Conservation (phyloP, 2,113 vertebrate genomes). For the Rousettus leschenaultii region DNA sequence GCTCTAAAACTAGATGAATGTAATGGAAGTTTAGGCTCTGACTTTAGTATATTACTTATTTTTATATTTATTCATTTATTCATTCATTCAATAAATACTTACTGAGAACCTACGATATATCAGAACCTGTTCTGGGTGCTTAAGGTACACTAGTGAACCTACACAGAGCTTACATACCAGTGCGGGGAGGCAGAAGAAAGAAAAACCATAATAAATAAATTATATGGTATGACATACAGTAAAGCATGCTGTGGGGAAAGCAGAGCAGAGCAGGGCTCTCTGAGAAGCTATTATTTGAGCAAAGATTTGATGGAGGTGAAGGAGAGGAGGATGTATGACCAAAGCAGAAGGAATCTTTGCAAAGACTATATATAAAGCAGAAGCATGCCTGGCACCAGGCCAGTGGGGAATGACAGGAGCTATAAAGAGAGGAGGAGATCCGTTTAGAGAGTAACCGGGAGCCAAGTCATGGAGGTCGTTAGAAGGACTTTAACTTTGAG, state of each 20-base stretch:
- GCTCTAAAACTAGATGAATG: not conserved
- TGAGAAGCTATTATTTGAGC: not conserved
- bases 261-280: not conserved
- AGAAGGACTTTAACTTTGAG: not conserved
- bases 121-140: not conserved
- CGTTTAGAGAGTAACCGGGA: not conserved
- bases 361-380: not conserved
- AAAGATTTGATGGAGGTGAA: not conserved
- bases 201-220: not conserved
- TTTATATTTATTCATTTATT: not conserved
- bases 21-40: not conserved
- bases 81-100: not conserved
- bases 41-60: not conserved
- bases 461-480: not conserved
- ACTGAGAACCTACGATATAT: not conserved
- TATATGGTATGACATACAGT: no score
- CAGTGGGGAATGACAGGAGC: not conserved
- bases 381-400: not conserved
- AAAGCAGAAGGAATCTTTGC: not conserved
- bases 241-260: not conserved
- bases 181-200: not conserved
- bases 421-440: not conserved
- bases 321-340: not conserved
- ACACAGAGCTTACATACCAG: not conserved
- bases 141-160: not conserved